Evolutionary conservation across 2,797 vertebrate species (phyloP), one percentile per base, ranked within the genome.

Genomic region (Neosalanx taihuensis): DNA sequence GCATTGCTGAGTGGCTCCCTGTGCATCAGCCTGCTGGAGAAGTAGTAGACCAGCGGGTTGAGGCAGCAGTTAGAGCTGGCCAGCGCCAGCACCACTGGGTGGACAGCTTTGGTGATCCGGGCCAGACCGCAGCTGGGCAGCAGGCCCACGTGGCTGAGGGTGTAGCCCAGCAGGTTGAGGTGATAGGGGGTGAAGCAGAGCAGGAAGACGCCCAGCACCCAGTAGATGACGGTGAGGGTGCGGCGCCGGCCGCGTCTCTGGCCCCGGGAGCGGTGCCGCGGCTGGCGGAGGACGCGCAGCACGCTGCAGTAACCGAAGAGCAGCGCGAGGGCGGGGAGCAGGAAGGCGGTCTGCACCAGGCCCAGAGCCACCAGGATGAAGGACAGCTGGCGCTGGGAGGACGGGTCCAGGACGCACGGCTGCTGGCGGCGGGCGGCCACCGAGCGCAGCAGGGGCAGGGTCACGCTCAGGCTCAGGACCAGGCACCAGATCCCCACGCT

Each of bases 131-230:
- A 93, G 37, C 84, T 79, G 5, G 67, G 72, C 81, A 91, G 73
- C 67, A 90, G 74, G 3, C 89, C 89, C 72, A 89, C 30, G 0
- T 92, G 88, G 35, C 88, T 87, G 23, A 93, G 87, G 0, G 90
- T 92, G 78, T 91, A 92, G 56, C 84, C 89, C 77, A 92, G 80
- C 30, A 93, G 86, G 79, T 92, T 92, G 46, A 88, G 13, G 71
- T 93, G 92, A 75, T 93, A 93, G 1, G 91, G 92, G 0, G 86
- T 79, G 18, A 92, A 92, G 72, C 91, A 92, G 57, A 93, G 73
- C 69, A 93, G 80, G 72, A 91, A 93, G 75, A 92, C 76, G 0
- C 80, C 87, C 33, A 93, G 71, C 64, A 92, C 91, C 78, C 87
- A 88, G 88, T 91, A 92, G 73, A 93, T 91, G 29, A 93, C 30